Evolutionary conservation across 2,888 invertebrate genomes (phyloP).

Genomic region (Cecidostiba fungosa): DNA sequence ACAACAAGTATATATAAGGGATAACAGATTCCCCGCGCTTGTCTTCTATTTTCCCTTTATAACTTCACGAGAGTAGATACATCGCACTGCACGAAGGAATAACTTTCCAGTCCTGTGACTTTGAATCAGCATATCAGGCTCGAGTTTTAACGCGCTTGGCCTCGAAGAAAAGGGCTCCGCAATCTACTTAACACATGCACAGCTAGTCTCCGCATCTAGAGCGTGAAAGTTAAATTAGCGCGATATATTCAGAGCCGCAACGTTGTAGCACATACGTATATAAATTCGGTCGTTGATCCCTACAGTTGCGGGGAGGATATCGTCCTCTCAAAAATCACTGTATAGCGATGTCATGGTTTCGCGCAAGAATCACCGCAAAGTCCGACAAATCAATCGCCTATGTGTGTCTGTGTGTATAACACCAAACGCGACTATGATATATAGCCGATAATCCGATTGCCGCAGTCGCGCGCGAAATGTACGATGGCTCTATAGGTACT

Average conservation of each 20-base stretch:
- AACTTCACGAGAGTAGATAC: too few species aligned
- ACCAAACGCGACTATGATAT: neutral
- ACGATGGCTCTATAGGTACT: neutral
- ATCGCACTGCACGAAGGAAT: too few species aligned
- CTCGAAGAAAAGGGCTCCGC: neutral
- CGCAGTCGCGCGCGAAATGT: neutral
- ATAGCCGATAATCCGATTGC: constrained; percentile 52
- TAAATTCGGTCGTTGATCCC: too few species aligned
- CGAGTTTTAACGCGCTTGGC: neutral
- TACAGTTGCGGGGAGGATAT: neutral
- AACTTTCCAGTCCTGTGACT: neutral
- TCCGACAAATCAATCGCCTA: constrained; percentile 27
- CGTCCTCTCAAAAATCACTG: neutral
- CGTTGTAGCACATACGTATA: too few species aligned
- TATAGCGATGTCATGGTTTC: neutral
- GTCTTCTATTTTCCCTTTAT: too few species aligned
- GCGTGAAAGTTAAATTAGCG: neutral
- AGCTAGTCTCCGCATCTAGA: neutral
- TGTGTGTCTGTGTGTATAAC: neutral
- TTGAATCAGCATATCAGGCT: neutral
- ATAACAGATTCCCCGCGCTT: too few species aligned
- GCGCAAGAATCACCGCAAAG: constrained; percentile 32
- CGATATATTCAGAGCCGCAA: neutral
- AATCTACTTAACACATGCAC: too few species aligned
- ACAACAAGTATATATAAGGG: too few species aligned